Base-by-base conservation (phyloP, 2,888 invertebrate species). In the Sarcophaga subvicina region DNA sequence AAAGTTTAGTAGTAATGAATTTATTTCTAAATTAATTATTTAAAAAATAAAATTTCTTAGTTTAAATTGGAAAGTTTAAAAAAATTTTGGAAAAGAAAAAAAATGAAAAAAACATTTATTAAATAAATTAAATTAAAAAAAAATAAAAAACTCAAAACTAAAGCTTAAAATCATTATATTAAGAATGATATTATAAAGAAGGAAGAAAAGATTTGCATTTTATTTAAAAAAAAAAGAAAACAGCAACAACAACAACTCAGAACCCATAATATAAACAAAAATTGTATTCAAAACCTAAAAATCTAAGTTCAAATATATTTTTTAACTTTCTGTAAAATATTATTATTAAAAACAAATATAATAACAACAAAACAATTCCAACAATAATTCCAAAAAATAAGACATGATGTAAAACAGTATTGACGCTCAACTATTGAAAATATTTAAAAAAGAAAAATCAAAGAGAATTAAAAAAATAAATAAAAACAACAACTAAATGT, bases 381-480 rank as follows among this genome's bases (percentile, higher is more conserved):
- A 76, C 11, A 49, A 85, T 67, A 78, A 85, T 27, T 80, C 80
- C 86, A 87, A 87, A 67, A 67, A 80, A 27, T 69, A 75, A 64
- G 6, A 59, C 69, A 75, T 17, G 10, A 69, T 2, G 37, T 37
- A 73, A 80, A 84, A 78, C 86, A 84, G 79, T 86, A 87, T 85
- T 86, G 86, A 88, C 83, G 81, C 86, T 88, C 88, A 86, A 88
- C 79, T 81, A 73, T 72, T 77, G 63, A 82, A 78, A 67, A 71
- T 76, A 76, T 66, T 45, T 75, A 8, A 83, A 82, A 71, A 80
- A 22, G 20, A 72, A 75, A 79, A 88, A 89, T 79, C 73, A 84
- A 83, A 37, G 37, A 37, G 37, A 81, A 71, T 45, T 75, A 8
- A 83, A 75, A 71, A 79, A 88, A 89, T 80, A 82, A 84, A 83